A percentile compares a stretch with the other conserved stretches of the same genome.
Conservation (phyloP, 2,113 vertebrate genomes). For the Ramphastos sulfuratus region DNA sequence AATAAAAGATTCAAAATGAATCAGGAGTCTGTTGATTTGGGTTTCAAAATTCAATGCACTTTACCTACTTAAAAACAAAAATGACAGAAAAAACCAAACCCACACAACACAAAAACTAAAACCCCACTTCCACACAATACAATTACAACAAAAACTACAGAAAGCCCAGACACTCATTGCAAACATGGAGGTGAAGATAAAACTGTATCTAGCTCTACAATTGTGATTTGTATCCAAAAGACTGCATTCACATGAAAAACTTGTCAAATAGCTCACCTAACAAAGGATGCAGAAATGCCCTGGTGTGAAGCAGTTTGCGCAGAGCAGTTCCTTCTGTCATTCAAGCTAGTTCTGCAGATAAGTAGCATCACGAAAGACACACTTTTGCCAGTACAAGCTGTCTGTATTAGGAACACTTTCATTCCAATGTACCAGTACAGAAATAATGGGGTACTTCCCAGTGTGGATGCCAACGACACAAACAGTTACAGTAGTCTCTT, state of each 20-base stretch:
- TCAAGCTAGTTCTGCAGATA: not conserved
- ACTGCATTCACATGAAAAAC: not conserved
- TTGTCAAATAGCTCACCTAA: not conserved
- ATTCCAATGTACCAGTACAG: not conserved
- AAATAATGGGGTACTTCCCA: not conserved
- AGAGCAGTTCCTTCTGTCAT: not conserved
- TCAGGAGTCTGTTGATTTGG: too few relatives aligned
- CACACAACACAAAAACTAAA: not conserved
- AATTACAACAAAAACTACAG: not conserved
- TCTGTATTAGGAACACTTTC: not conserved
- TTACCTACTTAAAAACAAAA: not conserved
- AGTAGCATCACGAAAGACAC: not conserved
- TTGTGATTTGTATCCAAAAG: not conserved
- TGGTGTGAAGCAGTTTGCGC: not conserved
- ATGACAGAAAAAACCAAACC: too few relatives aligned
- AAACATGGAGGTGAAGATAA: not conserved
- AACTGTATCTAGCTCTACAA: not conserved
- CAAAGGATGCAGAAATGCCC: not conserved
- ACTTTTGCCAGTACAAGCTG: not conserved
- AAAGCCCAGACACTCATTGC: not conserved
- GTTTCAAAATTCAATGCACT: not conserved
- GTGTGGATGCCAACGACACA: not conserved
- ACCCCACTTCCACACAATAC: not conserved
- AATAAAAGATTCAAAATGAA: not conserved
- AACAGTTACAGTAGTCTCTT: rapidly evolving